phyloP scores from a whole-genome alignment of 2,113 vertebrate species.

The Pomatostomus ruficeps region DNA sequence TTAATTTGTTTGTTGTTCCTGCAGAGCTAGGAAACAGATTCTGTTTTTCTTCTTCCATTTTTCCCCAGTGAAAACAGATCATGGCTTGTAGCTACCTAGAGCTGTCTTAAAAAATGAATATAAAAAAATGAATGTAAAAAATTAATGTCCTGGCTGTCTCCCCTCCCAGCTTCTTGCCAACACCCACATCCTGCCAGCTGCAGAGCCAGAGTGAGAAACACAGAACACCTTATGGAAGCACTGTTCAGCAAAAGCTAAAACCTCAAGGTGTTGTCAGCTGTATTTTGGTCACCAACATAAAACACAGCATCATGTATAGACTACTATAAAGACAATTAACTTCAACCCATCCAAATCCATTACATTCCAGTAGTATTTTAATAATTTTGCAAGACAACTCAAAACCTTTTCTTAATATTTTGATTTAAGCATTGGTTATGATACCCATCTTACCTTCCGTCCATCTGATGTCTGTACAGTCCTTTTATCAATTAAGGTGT shows the following conservation, averaged over 20 bases:
- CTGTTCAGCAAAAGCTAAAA: background rate
- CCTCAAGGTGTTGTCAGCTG: rapidly evolving
- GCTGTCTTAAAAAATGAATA: background rate
- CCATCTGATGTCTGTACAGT: background rate
- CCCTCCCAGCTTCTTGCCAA: background rate
- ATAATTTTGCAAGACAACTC: background rate
- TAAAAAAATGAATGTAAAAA: too few species aligned
- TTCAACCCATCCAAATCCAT: background rate
- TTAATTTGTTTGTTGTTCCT: background rate
- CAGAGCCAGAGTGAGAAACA: background rate
- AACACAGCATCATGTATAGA: background rate
- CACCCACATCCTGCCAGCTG: background rate
- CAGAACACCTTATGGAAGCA: background rate
- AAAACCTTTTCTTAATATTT: background rate
- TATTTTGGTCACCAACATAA: background rate
- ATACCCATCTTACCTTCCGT: background rate
- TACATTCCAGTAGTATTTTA: background rate
- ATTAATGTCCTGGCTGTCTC: background rate
- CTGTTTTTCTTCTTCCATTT: background rate
- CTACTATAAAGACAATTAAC: background rate
- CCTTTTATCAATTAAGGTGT: background rate
- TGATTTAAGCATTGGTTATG: background rate
- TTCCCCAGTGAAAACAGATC: background rate
- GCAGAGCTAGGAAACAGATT: background rate
- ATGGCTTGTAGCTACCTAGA: background rate